A percentile compares a stretch with the other conserved stretches of the same genome.
Evolutionary conservation across 2,113 vertebrate genomes (phyloP).

Genomic region (Sebastes schlegelii): DNA sequence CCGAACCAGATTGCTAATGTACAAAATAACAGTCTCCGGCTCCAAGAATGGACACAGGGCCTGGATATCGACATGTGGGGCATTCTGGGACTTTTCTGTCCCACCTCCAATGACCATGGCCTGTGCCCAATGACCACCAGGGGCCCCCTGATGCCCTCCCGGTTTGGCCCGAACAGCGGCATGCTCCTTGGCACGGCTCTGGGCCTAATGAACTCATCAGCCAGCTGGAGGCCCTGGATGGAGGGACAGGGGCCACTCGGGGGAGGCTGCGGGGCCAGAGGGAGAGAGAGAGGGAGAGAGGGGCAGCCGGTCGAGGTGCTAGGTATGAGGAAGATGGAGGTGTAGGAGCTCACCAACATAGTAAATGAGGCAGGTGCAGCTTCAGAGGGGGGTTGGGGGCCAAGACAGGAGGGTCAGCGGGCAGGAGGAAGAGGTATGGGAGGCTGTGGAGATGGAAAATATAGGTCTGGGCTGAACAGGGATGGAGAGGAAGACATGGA

Average conservation of each 20-base stretch:
- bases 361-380: conserved; percentile 72
- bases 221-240: conserved; percentile 83
- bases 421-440: conserved; percentile 40
- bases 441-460: conserved; percentile 17
- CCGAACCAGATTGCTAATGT: conserved; percentile 79
- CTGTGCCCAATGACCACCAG: conserved; percentile 76
- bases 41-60: conserved; percentile 61
- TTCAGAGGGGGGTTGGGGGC: conserved; percentile 43
- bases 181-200: conserved; percentile 80
- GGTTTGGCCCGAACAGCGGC: conserved; percentile 69
- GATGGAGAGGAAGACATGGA: conserved; percentile 3
- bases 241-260: conserved; percentile 58
- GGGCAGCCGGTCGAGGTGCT: conserved; percentile 28
- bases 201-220: conserved; percentile 86
- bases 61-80: conserved; percentile 69
- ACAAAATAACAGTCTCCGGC: conserved; percentile 63
- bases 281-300: conserved; percentile 18
- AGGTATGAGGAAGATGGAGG: conserved; percentile 51
- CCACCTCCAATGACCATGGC: conserved; percentile 68
- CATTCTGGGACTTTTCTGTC: conserved; percentile 74
- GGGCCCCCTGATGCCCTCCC: conserved; percentile 74
- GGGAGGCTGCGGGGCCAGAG: conserved; percentile 42
- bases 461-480: conserved; percentile 34
- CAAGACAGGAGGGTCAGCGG: conserved; percentile 54
- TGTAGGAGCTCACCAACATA: conserved; percentile 44